Evolutionary conservation across 2,888 invertebrate species (phyloP).

Genomic region (Bruchidius siliquastri): DNA sequence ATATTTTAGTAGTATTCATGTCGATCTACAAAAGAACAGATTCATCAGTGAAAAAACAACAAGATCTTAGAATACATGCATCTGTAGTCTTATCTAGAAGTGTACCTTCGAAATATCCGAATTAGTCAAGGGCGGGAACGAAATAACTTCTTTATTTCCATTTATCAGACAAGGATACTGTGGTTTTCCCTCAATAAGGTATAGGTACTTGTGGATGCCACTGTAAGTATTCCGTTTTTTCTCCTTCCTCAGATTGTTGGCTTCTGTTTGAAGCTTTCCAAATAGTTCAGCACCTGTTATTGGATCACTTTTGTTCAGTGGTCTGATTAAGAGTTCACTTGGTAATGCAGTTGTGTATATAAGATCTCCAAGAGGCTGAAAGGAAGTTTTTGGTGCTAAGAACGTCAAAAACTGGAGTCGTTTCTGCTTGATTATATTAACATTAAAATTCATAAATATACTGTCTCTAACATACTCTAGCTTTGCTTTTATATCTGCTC

Average conservation of each 20-base stretch:
- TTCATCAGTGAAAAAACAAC: too few relatives aligned
- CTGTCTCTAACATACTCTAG: too few relatives aligned
- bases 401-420: too few relatives aligned
- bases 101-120: conserved; percentile 76
- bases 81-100: too few relatives aligned
- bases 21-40: conserved; percentile 56
- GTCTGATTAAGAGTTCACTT: conserved; percentile 59
- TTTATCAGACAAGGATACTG: conserved; percentile 70
- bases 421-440: too few relatives aligned
- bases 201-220: conserved; percentile 79
- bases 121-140: conserved; percentile 84
- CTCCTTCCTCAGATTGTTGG: conserved; percentile 74
- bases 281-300: conserved; percentile 66
- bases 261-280: conserved; percentile 66
- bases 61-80: too few relatives aligned
- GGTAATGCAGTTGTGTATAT: conserved; percentile 67
- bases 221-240: conserved; percentile 79
- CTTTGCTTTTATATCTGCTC: too few relatives aligned
- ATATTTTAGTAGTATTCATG: conserved; percentile 57
- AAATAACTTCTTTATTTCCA: conserved; percentile 62
- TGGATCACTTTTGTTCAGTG: conserved; percentile 57
- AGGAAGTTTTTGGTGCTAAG: conserved; percentile 2
- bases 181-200: conserved; percentile 69
- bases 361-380: conserved; percentile 50
- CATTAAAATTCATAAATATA: too few relatives aligned